Evolutionary conservation across 2,113 vertebrate genomes (phyloP).

Genomic region (Phrynosoma platyrhinos): DNA sequence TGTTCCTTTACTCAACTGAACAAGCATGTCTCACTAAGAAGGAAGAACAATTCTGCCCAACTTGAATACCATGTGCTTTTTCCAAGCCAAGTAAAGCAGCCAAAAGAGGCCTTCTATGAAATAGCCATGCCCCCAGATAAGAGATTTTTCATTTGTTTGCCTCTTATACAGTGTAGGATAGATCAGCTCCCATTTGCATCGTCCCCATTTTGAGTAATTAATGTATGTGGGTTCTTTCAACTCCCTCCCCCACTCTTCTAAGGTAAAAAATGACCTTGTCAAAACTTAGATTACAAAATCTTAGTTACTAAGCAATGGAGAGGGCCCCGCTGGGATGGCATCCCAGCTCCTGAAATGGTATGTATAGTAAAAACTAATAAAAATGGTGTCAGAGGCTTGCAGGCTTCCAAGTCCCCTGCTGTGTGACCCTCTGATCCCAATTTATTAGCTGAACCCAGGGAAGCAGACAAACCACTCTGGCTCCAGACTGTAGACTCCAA

Average conservation of each 20-base stretch:
- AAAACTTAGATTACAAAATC: conserved; percentile 84
- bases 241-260: conserved; percentile 68
- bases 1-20: not conserved
- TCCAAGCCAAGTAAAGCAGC: conserved; percentile 31
- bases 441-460: conserved; percentile 84
- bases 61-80: conserved; percentile 35
- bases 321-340: conserved; percentile 82
- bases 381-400: conserved; percentile 83
- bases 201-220: conserved; percentile 84
- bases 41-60: rapidly evolving
- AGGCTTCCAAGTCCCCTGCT: conserved; percentile 83
- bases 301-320: conserved; percentile 82
- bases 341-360: conserved; percentile 78
- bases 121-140: conserved; percentile 16
- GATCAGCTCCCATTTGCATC: conserved; percentile 73
- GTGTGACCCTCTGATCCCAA: conserved; percentile 84
- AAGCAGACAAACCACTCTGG: conserved; percentile 82
- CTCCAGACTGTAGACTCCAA: conserved; percentile 83
- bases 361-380: conserved; percentile 87
- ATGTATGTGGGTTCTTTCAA: conserved; percentile 77
- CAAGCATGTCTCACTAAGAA: not conserved
- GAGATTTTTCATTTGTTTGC: conserved; percentile 60
- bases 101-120: not conserved
- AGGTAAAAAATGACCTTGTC: conserved; percentile 88
- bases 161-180: conserved; percentile 54